phyloP scores from a whole-genome alignment of 2,888 invertebrate species.

The Aelia acuminata region DNA sequence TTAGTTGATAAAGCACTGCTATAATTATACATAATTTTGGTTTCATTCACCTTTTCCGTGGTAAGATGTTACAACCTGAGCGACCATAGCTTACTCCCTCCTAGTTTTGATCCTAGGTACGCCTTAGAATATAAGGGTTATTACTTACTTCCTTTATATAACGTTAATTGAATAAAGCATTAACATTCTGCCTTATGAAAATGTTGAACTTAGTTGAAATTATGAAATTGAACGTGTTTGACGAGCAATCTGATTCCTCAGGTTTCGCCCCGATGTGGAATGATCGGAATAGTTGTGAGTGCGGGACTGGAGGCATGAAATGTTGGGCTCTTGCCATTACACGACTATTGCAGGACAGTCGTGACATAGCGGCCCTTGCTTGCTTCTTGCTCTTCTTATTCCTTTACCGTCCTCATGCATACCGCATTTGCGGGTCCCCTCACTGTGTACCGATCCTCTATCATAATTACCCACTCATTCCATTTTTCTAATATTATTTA shows the following conservation, averaged over 20 bases:
- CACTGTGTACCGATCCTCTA: neutral
- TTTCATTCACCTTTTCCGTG: too few species aligned
- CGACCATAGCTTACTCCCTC: too few species aligned
- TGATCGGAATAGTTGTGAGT: neutral
- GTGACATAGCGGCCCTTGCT: conserved; percentile 46
- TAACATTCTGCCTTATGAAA: too few species aligned
- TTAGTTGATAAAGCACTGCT: too few species aligned
- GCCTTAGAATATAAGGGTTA: too few species aligned
- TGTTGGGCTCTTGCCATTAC: conserved; percentile 47
- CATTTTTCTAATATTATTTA: neutral
- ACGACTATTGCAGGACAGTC: conserved; percentile 42
- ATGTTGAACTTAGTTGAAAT: too few species aligned
- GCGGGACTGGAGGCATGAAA: neutral
- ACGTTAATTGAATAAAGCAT: too few species aligned
- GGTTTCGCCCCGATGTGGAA: neutral
- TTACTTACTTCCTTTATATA: too few species aligned
- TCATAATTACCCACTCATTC: neutral
- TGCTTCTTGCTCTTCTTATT: neutral
- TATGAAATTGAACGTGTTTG: too few species aligned
- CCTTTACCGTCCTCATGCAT: conserved; percentile 6
- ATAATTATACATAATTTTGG: too few species aligned
- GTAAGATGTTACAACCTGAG: too few species aligned
- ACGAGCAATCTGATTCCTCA: neutral
- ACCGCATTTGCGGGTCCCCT: neutral
- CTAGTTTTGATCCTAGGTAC: too few species aligned